Conservation (phyloP, 2,888 invertebrate species). For the Folsomia candida region DNA sequence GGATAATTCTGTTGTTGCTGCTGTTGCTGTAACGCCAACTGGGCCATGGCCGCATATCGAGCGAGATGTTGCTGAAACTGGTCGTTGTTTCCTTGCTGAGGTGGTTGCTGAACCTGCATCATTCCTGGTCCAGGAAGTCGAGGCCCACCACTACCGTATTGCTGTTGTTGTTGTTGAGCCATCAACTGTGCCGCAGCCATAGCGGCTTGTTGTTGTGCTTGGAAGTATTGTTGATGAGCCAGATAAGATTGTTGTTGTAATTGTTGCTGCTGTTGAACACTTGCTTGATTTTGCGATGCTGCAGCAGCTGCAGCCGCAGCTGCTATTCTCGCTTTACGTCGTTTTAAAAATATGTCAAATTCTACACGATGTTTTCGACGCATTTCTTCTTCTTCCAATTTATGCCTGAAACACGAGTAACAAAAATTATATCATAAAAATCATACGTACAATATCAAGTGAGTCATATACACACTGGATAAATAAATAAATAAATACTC, state of each 20-base stretch:
- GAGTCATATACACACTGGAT: neutral
- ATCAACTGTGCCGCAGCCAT: slow-evolving; percentile 12
- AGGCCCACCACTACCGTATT: neutral
- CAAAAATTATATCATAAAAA: slow-evolving; percentile 3
- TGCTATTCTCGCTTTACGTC: slow-evolving; percentile 42
- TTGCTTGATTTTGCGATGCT: neutral
- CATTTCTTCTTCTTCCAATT: slow-evolving; percentile 60
- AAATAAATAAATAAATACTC: neutral
- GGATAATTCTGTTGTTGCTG: slow-evolving; percentile 16
- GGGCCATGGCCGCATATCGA: neutral
- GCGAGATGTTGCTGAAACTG: slow-evolving; percentile 8
- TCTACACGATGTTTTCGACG: slow-evolving; percentile 58
- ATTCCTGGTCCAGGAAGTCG: too few relatives aligned
- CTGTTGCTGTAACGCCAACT: slow-evolving; percentile 14
- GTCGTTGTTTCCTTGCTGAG: too few relatives aligned
- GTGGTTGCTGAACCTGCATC: neutral
- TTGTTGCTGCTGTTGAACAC: slow-evolving; percentile 26
- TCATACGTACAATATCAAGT: neutral
- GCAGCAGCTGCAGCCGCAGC: slow-evolving; percentile 26
- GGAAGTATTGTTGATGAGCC: slow-evolving; percentile 18
- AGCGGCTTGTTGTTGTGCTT: slow-evolving; percentile 18
- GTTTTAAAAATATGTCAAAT: slow-evolving; percentile 50
- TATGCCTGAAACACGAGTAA: slow-evolving; percentile 54
- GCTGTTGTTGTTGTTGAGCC: slow-evolving; percentile 8
- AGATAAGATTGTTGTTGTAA: slow-evolving; percentile 17